phyloP scores from a whole-genome alignment of 2,113 vertebrate genomes.

The Coregonus clupeaformis region DNA sequence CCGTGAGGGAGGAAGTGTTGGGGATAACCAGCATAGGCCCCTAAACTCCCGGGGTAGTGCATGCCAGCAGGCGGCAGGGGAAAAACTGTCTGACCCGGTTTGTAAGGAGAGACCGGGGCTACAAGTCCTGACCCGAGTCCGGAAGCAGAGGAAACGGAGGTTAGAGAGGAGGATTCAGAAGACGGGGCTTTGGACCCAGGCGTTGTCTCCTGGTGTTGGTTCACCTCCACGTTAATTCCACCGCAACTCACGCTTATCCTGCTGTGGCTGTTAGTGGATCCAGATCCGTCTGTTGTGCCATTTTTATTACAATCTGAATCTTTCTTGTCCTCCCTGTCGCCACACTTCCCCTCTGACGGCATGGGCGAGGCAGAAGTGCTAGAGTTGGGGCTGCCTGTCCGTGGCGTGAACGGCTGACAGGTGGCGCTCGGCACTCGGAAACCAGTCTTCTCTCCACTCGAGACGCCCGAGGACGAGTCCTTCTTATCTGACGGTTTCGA shows the following conservation, averaged over 20 bases:
- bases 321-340: conserved; percentile 80
- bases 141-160: conserved; percentile 80
- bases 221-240: conserved; percentile 94
- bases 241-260: conserved; percentile 91
- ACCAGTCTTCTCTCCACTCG: conserved; percentile 91
- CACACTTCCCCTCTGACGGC: conserved; percentile 83
- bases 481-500: conserved; percentile 96
- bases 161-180: conserved; percentile 85
- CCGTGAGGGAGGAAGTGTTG: conserved; percentile 96
- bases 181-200: conserved; percentile 82
- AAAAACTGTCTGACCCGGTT: conserved; percentile 98
- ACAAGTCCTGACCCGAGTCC: conserved; percentile 94
- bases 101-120: conserved; percentile 97
- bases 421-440: conserved; percentile 99
- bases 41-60: conserved; percentile 92
- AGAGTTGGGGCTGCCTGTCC: conserved; percentile 98
- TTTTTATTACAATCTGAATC: conserved; percentile 77
- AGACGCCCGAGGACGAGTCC: conserved; percentile 83
- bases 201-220: conserved; percentile 87
- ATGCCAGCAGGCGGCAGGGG: conserved; percentile 95
- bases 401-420: conserved; percentile 99
- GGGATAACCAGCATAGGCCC: conserved; percentile 96
- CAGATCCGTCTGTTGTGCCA: conserved; percentile 77
- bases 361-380: conserved; percentile 85
- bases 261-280: conserved; percentile 78